phyloP scores from a whole-genome alignment of 2,113 vertebrate genomes.

The Strix aluco region DNA sequence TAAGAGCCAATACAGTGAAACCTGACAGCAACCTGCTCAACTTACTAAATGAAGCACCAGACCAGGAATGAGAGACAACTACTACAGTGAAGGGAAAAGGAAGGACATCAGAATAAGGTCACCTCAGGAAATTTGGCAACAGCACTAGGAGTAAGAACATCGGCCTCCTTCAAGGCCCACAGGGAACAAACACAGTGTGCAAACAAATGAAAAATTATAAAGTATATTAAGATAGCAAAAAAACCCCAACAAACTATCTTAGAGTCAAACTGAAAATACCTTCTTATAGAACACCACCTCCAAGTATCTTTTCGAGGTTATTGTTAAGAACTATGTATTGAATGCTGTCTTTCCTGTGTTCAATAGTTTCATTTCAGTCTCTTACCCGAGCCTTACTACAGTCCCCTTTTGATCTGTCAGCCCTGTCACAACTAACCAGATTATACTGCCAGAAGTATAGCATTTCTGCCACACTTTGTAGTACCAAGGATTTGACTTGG shows the following conservation, averaged over 20 bases:
- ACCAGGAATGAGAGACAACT: neutral
- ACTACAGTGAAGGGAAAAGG: neutral
- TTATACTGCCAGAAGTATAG: neutral
- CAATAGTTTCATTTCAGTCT: neutral
- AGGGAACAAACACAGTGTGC: neutral
- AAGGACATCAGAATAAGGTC: neutral
- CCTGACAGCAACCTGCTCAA: neutral
- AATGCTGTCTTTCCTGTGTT: neutral
- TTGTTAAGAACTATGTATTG: neutral
- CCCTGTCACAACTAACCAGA: neutral
- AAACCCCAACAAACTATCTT: neutral
- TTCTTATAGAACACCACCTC: neutral
- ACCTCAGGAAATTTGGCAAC: neutral
- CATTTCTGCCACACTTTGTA: neutral
- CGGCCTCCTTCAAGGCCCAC: neutral
- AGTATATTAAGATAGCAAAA: neutral
- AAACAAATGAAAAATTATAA: neutral
- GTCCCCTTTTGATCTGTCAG: neutral
- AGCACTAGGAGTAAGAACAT: neutral
- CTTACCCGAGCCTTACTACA: neutral
- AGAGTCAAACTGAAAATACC: neutral
- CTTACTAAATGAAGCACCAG: neutral
- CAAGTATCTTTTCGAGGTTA: neutral
- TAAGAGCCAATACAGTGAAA: neutral
- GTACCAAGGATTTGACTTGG: neutral